phyloP scores from a whole-genome alignment of 2,888 invertebrate genomes.

The Homarus gammarus region DNA sequence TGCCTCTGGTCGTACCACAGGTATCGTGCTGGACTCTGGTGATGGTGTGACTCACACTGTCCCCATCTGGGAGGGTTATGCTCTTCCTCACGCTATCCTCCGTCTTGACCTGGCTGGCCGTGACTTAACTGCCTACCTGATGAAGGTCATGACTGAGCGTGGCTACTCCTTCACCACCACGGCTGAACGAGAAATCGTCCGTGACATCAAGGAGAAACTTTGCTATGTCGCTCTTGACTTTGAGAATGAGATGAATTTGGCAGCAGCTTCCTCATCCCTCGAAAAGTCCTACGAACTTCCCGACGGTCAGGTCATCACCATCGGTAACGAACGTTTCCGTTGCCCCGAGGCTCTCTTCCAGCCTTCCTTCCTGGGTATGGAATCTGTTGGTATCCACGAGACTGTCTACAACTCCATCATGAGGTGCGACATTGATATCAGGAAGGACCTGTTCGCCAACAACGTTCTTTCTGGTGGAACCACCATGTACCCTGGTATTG shows the following conservation, averaged over 20 bases:
- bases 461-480: constrained; percentile 75
- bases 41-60: constrained; percentile 74
- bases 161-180: constrained; percentile 76
- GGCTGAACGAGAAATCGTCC: constrained; percentile 75
- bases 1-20: constrained; percentile 74
- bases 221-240: constrained; percentile 73
- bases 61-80: constrained; percentile 78
- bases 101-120: constrained; percentile 97
- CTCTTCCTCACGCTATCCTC: constrained; percentile 96
- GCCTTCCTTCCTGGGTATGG: constrained; percentile 76
- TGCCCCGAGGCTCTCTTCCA: constrained; percentile 74
- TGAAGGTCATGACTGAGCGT: constrained; percentile 93
- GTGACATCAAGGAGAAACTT: constrained; percentile 76
- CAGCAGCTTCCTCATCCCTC: constrained; percentile 64
- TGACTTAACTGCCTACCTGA: constrained; percentile 97
- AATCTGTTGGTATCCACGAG: constrained; percentile 73
- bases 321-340: constrained; percentile 75
- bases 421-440: constrained; percentile 76
- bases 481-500: constrained; percentile 76
- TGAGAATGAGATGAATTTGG: constrained; percentile 65
- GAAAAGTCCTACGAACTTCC: constrained; percentile 76
- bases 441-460: constrained; percentile 76
- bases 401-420: constrained; percentile 71
- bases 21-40: constrained; percentile 71
- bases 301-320: constrained; percentile 75